phyloP scores from a whole-genome alignment of 2,888 invertebrate genomes.

The Ichneumoninae sp. region DNA sequence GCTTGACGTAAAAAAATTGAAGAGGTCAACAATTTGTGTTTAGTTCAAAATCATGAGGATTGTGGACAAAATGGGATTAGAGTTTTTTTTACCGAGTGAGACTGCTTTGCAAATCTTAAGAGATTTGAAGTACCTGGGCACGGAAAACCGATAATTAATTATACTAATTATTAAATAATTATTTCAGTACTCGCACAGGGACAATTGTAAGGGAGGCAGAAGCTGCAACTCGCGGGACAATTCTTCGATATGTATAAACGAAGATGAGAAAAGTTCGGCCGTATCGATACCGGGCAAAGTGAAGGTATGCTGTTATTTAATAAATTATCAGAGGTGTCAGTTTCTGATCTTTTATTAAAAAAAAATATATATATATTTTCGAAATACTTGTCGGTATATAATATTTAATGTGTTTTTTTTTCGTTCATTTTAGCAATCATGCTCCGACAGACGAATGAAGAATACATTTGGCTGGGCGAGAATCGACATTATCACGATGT shows the following conservation, averaged over 20 bases:
- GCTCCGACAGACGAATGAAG: slow-evolving; percentile 88
- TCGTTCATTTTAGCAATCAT: slow-evolving; percentile 83
- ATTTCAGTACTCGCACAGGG: slow-evolving; percentile 79
- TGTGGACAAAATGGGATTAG: neutral
- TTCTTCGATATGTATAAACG: slow-evolving; percentile 73
- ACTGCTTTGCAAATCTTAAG: neutral
- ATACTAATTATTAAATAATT: neutral
- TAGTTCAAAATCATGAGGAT: neutral
- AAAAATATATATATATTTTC: neutral
- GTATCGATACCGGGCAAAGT: slow-evolving; percentile 72
- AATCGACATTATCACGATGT: slow-evolving; percentile 93
- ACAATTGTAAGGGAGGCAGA: slow-evolving; percentile 68
- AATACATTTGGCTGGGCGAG: slow-evolving; percentile 98
- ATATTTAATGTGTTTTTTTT: neutral
- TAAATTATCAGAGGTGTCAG: neutral
- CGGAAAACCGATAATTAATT: neutral
- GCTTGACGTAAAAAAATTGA: too few relatives aligned
- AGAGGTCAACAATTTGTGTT: too few relatives aligned
- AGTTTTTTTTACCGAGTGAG: neutral
- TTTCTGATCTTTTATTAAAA: slow-evolving; percentile 9
- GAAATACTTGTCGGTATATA: neutral
- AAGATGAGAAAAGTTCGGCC: slow-evolving; percentile 73
- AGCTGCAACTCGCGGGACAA: slow-evolving; percentile 72
- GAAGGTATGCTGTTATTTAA: slow-evolving; percentile 70
- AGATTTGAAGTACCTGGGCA: neutral